These are phyloP conservation scores for Euphonia xanthogaster DNA, from an alignment of 2,797 vertebrate genomes.

Conservation along the genomic window DNA sequence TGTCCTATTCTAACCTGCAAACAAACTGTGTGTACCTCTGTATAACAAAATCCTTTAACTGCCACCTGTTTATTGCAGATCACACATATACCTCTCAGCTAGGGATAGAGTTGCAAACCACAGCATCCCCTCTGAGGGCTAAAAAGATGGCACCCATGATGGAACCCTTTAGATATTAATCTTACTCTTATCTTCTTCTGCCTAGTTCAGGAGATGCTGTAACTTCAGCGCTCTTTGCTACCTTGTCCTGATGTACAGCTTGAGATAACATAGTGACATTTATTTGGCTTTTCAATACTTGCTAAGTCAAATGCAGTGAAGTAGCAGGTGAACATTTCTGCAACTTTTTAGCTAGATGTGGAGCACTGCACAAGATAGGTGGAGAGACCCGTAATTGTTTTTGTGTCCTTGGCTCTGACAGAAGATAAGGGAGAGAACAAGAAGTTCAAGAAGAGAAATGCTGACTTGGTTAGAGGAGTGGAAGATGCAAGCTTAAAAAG, in stretches of 20 bases:
- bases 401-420: background rate
- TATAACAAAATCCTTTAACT: background rate
- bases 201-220: background rate
- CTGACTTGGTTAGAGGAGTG: background rate
- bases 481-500: background rate
- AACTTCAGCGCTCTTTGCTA: background rate
- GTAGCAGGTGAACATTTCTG: background rate
- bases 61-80: background rate
- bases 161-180: background rate
- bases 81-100: rapidly evolving
- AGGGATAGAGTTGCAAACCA: background rate
- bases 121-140: background rate
- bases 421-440: background rate
- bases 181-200: background rate
- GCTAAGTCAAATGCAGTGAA: background rate
- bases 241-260: background rate
- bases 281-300: background rate
- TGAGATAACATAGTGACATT: background rate
- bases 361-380: background rate
- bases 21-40: background rate
- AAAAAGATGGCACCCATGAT: background rate
- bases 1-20: background rate
- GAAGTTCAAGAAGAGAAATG: background rate
- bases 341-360: background rate
- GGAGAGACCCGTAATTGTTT: background rate